Base-by-base conservation (phyloP, 2,797 vertebrate genomes). In the Diglossa cyanea region DNA sequence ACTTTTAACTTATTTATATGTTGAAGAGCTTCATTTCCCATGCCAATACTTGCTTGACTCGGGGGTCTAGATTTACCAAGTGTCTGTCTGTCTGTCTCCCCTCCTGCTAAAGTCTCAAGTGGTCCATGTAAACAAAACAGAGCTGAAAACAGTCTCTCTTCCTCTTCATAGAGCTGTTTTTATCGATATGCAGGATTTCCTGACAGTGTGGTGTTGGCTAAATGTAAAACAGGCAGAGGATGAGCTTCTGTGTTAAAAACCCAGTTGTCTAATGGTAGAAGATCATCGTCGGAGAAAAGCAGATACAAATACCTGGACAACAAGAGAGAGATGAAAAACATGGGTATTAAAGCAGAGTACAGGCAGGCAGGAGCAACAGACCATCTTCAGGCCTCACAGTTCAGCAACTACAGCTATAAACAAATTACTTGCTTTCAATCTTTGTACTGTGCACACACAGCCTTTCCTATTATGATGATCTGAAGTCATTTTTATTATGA, bases 171-270 rank as follows among this genome's bases (percentile, higher is more conserved):
- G 62, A 94, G 94, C 94, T 94, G 92, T 89, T 97, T 98, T 98
- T 99, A 99, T 97, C 97, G 98, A 97, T 98, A 98, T 93, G 98
- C 98, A 96, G 98, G 98, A 68, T 98, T 99, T 97, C 99, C 99
- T 68, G 99, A 98, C 96, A 99, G 98, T 61, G 99, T 99, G 97
- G 98, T 98, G 98, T 99, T 99, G 90, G 98, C 98, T 98, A 99
- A 98, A 97, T 98, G 99, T 95, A 99, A 98, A 95, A 99, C 98
- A 14, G 99, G 99, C 86, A 99, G 98, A 28, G 99, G 99, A 93
- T 99, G 99, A 86, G 99, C 99, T 98, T 99, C 99, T 11, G 99
- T 99, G 97, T 99, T 99, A 97, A 99, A 99, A 88, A 99, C 99
- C 99, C 99, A 99, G 96, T 98, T 99, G 97, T 99, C 99, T 97